Percentiles rank a stretch among this genome's conserved stretches.
Conservation (phyloP, 2,888 invertebrate genomes). For the Drosophila villosipedis region DNA sequence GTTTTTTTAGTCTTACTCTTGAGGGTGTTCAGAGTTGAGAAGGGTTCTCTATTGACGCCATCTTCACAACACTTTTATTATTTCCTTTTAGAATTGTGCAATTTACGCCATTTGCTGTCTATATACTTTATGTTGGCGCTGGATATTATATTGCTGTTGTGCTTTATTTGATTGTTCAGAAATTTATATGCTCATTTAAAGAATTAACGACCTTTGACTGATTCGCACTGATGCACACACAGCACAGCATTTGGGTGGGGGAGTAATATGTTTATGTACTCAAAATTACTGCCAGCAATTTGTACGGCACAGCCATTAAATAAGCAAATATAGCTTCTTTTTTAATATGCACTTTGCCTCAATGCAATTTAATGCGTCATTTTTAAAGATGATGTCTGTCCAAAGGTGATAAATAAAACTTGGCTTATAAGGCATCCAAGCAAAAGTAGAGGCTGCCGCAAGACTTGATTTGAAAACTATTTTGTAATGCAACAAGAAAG, state of each 20-base stretch:
- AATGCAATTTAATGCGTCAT: constrained; percentile 35
- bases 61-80: constrained; percentile 22
- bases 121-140: constrained; percentile 15
- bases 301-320: constrained; percentile 50
- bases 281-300: constrained; percentile 71
- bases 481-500: not conserved
- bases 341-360: constrained; percentile 44
- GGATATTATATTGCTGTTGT: constrained; percentile 27
- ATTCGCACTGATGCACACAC: constrained; percentile 47
- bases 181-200: constrained; percentile 69
- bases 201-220: constrained; percentile 82
- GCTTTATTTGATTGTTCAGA: constrained; percentile 55
- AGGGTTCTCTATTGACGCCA: constrained; percentile 52
- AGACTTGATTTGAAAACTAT: not conserved
- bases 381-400: constrained; percentile 12
- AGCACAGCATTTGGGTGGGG: constrained; percentile 1
- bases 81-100: constrained; percentile 20
- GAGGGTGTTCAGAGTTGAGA: constrained; percentile 36
- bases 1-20: constrained; percentile 9
- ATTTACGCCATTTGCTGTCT: constrained; percentile 35
- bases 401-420: not conserved
- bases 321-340: constrained; percentile 43
- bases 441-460: constrained; percentile 13
- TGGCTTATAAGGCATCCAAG: not conserved
- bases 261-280: not conserved